phyloP scores from a whole-genome alignment of 64 coral and sea anemone species.

The Hydrozoanthus tunicans region DNA sequence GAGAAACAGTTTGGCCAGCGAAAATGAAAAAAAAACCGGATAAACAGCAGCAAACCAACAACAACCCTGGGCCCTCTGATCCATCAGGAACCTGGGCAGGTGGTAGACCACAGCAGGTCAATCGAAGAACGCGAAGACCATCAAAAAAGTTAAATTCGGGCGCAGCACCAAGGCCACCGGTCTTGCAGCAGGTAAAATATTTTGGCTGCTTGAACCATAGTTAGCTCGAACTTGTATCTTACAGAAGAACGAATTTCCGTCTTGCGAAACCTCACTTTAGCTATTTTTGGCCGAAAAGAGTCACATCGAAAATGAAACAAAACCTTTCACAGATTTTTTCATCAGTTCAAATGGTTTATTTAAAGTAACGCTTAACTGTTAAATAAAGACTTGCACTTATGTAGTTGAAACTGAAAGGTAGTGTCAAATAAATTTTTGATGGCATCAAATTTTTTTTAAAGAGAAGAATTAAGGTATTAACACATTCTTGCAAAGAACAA shows the following conservation, averaged over 20 bases:
- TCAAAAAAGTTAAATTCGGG: not conserved
- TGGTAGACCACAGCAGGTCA: conserved; percentile 28
- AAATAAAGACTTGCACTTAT: too few relatives aligned
- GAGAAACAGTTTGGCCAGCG: not conserved
- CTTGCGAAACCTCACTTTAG: conserved; percentile 11
- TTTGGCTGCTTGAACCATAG: conserved; percentile 13
- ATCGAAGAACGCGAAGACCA: conserved; percentile 7
- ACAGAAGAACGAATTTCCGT: not conserved
- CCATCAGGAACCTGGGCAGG: not conserved
- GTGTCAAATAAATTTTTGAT: too few relatives aligned
- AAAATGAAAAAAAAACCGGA: not conserved
- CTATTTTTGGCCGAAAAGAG: not conserved
- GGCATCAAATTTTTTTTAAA: too few relatives aligned
- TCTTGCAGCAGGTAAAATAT: not conserved
- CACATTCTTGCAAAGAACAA: too few relatives aligned
- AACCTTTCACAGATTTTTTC: too few relatives aligned
- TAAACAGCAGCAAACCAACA: conserved; percentile 11
- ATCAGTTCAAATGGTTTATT: too few relatives aligned
- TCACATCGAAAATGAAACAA: not conserved
- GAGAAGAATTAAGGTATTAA: too few relatives aligned
- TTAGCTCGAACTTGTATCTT: conserved; percentile 17
- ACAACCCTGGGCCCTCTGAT: conserved; percentile 14
- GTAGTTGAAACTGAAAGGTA: too few relatives aligned
- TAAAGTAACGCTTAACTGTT: too few relatives aligned
- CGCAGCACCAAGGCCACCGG: conserved; percentile 7